Percentiles rank a stretch among this genome's conserved stretches.
These are phyloP conservation scores for Naja naja DNA, from an alignment of 2,113 vertebrate genomes.

Conservation along the genomic window DNA sequence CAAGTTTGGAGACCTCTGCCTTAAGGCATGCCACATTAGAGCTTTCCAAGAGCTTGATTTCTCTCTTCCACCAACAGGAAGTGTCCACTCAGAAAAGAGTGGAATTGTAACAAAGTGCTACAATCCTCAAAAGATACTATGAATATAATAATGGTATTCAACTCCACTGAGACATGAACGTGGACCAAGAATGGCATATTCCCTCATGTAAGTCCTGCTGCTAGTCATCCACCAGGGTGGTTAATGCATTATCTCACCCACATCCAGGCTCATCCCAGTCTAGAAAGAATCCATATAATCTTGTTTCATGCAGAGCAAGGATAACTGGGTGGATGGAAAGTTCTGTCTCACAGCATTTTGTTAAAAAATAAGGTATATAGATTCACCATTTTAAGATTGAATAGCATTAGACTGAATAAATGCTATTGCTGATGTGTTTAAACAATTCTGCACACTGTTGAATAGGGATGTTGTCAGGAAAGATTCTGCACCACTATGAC, in stretches of 20 bases:
- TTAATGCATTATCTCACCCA: background rate
- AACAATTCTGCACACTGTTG: background rate
- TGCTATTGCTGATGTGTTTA: background rate
- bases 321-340: background rate
- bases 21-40: background rate
- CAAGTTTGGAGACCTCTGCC: background rate
- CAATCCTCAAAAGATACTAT: background rate
- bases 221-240: background rate
- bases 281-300: background rate
- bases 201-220: background rate
- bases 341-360: background rate
- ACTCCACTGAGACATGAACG: background rate
- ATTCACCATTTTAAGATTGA: background rate
- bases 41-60: background rate
- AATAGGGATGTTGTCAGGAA: background rate
- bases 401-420: background rate
- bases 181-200: background rate
- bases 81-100: background rate
- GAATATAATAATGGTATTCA: background rate
- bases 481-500: background rate
- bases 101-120: background rate
- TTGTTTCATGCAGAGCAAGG: background rate
- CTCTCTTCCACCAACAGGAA: background rate
- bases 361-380: background rate
- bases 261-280: background rate